These are phyloP conservation scores for Eutrigla gurnardus DNA, from an alignment of 2,797 vertebrate genomes.

Conservation along the genomic window DNA sequence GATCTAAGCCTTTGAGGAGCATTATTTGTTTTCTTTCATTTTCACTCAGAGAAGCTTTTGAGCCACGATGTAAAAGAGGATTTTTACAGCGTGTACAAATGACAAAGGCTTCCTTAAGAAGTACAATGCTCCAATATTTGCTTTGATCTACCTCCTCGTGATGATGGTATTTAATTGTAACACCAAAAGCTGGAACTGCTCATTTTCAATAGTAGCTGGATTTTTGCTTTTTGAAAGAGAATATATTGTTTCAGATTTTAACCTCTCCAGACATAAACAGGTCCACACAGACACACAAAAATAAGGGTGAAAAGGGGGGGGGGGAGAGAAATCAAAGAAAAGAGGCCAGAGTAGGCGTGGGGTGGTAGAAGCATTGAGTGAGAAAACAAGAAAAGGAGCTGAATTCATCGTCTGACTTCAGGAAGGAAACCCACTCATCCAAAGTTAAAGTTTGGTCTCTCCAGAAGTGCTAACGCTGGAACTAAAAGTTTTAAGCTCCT, in stretches of 20 bases:
- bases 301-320: neutral
- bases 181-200: neutral
- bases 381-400: neutral
- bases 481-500: slow-evolving; percentile 60
- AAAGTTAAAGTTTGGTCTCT: slow-evolving; percentile 38
- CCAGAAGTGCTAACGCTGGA: slow-evolving; percentile 60
- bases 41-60: neutral
- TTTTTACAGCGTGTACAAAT: neutral
- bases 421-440: slow-evolving; percentile 35
- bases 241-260: neutral
- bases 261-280: neutral
- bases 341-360: too few species aligned
- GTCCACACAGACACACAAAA: neutral
- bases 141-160: neutral
- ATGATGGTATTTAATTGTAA: slow-evolving; percentile 2
- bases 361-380: neutral
- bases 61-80: neutral
- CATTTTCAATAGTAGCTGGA: neutral
- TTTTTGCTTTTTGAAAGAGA: neutral
- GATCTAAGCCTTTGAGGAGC: neutral
- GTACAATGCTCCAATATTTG: neutral
- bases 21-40: slow-evolving; percentile 5
- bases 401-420: slow-evolving; percentile 3
- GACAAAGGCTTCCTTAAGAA: neutral
- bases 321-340: neutral